phyloP scores from a whole-genome alignment of 2,888 invertebrate genomes.

The Platycheirus albimanus region DNA sequence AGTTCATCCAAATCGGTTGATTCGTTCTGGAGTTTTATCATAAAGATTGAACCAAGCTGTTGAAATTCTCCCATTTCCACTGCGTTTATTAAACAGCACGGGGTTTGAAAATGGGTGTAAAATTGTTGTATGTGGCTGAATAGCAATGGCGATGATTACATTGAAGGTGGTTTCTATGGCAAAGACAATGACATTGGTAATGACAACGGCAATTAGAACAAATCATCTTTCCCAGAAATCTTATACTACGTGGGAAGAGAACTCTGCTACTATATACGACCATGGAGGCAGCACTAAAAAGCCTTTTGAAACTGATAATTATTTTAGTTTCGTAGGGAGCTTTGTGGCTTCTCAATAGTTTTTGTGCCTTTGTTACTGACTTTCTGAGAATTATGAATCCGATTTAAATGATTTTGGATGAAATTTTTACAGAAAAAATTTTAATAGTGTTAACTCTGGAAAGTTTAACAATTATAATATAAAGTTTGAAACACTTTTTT shows the following conservation, averaged over 20 bases:
- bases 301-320: conserved; percentile 58
- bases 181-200: conserved; percentile 72
- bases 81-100: not conserved
- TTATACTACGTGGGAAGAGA: no score
- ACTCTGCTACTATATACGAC: no score
- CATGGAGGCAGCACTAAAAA: no score
- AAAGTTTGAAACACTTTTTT: no score
- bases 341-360: conserved; percentile 63
- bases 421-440: not conserved
- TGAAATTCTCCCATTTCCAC: not conserved
- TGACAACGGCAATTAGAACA: conserved; percentile 72
- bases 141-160: conserved; percentile 52
- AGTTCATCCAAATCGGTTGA: no score
- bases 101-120: conserved; percentile 1
- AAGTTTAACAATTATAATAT: not conserved
- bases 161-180: conserved; percentile 60
- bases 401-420: not conserved
- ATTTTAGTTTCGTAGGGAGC: conserved; percentile 53
- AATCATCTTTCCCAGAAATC: conserved; percentile 32
- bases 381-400: conserved; percentile 8
- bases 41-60: not conserved
- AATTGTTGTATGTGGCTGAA: conserved; percentile 9
- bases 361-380: not conserved
- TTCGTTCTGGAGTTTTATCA: no score
- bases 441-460: not conserved